Evolutionary conservation across 2,797 vertebrate species (phyloP), one percentile per base, ranked within the genome.

Genomic region (Pygocentrus nattereri): DNA sequence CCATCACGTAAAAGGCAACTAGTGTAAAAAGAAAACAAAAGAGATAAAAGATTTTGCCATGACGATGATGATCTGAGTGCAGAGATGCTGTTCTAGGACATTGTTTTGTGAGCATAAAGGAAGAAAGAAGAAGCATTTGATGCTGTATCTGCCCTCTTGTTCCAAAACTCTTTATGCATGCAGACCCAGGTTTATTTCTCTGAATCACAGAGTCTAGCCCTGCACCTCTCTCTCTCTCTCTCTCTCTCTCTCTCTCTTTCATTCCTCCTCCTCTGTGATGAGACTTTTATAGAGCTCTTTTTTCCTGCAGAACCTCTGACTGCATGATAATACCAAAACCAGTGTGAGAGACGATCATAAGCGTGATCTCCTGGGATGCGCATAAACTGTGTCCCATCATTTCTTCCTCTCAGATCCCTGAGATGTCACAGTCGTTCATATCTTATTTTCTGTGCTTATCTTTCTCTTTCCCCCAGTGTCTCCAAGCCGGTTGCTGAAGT

Each of bases 401-500:
- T 34, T 70, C 41, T n/a, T 3, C n/a, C 21, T 47, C 8, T 49
- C 13, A 47, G 65, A 44, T 68, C n/a, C 19, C 44, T 25, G 44
- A 70, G 25, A 70, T 70, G 44, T 70, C 25, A 11, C 68, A 50
- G 30, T 50, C 76, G 12, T 54, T 47, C 12, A 6, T 59, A 1
- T 62, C 44, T 62, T 16, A 19, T 76, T 58, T 44, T 76, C 30
- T 56, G 44, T 54, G 4, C 56, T 62, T 49, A 30, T 54, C 52
- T 68, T 41, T 58, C 38, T 47, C 11, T 81, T 59, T 13, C 44
- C 47, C 18, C 47, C 59, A 71, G 34, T 52, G 12, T 80, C 25
- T 71, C 59, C 8, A 64, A 76, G 19, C 27, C 72, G 47, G 50
- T 25, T 67, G 8, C 5, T 58, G 76, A 0, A 81, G 41, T 69